Evolutionary conservation across 30 jellyfish, hydroid and myxozoan species (phyloP), one percentile per base, ranked within the genome.

Genomic region (Hydractinia symbiolongicarpus): DNA sequence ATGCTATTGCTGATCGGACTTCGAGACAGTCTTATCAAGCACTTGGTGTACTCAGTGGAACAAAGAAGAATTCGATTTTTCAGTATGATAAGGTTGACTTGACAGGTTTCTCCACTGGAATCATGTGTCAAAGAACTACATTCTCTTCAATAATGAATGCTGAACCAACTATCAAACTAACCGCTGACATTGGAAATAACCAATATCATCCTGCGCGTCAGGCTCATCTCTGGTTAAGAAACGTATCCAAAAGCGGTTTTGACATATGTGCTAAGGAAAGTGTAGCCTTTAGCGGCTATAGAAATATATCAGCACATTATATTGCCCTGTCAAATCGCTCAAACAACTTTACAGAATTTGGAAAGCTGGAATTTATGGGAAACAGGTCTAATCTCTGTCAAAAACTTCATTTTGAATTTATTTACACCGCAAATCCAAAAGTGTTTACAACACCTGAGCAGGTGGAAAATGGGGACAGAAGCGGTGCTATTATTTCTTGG

Each of bases 361-460:
- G 74, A 7, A 19, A 55, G 20, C 44, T 11, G 15, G 68, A 58
- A 8, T 30, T 50, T 13, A 44, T 51, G 40, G 19, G 52, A 6
- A 64, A 64, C 40, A n/a, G 52, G 40, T 9, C 19, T 7, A 51
- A 64, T 44, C 15, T 64, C 40, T 74, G 83, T 55, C 50, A 50
- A 13, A 30, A 55, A 58, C 51, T 74, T n/a, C 21, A 13, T 74
- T 55, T 74, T 17, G 54, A 20, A n/a, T 50, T 49, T 50, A 5
- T 4, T 50, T 74, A 74, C 72, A 13, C 20, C 49, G 62, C 8
- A n/a, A 74, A 9, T 6, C 83, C 83, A 30, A 53, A 50, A n/a
- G 83, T 74, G 15, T 51, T 74, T 50, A 19, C 21, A 5, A 74
- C 83, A 30, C 83, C 83, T 30, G 83, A n/a, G 6, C 74, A 74